phyloP scores from a whole-genome alignment of 2,888 invertebrate genomes.

The Drosophila kuntzei region DNA sequence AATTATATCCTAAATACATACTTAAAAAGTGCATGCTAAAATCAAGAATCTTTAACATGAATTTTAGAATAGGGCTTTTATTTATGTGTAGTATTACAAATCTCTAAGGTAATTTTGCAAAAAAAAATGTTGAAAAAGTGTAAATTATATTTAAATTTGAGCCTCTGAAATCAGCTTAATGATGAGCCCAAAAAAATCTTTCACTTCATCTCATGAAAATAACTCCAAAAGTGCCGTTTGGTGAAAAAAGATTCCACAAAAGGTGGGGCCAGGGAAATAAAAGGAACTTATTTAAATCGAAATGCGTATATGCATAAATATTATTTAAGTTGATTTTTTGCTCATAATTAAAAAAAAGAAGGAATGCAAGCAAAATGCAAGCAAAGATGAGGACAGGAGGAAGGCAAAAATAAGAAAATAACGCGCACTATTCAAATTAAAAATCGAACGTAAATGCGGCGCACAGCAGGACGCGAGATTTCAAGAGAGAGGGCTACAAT shows the following conservation, averaged over 20 bases:
- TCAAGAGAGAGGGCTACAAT: constrained; percentile 31
- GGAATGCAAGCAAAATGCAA: constrained; percentile 8
- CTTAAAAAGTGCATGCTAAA: no score
- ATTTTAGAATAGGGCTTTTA: no score
- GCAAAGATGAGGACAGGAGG: background rate
- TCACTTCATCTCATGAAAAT: background rate
- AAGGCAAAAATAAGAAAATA: constrained; percentile 32
- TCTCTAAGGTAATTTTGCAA: no score
- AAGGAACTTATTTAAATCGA: constrained; percentile 76
- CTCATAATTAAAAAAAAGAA: constrained; percentile 72
- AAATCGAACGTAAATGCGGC: constrained; percentile 81
- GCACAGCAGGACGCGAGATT: constrained; percentile 76
- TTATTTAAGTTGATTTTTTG: constrained; percentile 76
- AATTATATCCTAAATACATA: no score
- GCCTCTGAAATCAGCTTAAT: background rate
- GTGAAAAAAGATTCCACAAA: constrained; percentile 19
- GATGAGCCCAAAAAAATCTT: constrained; percentile 10
- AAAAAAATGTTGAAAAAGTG: no score
- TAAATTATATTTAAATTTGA: no score
- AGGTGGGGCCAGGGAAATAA: constrained; percentile 40
- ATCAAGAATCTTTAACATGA: no score
- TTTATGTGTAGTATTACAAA: background rate
- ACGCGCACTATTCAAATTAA: constrained; percentile 79
- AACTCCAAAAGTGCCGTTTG: background rate
- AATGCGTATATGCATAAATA: constrained; percentile 77